phyloP scores from a whole-genome alignment of 1,140 invertebrate genomes.

The Brachionus rubens region DNA sequence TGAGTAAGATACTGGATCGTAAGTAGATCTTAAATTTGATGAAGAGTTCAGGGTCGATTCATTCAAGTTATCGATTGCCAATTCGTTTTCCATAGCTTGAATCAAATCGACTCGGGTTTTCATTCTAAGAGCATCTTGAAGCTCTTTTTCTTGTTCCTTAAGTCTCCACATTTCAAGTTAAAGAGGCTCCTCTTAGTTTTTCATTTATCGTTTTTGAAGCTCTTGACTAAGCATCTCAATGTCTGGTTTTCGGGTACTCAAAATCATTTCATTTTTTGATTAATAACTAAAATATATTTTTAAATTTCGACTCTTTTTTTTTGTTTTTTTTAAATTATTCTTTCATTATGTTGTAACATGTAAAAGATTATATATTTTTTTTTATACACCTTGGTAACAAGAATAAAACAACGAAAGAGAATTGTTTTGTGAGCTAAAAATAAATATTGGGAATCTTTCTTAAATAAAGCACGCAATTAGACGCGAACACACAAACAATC shows the following conservation, averaged over 20 bases:
- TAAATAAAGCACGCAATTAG: no score
- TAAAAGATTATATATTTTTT: not conserved
- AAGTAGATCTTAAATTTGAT: not conserved
- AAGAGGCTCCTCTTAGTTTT: not conserved
- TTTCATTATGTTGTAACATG: conserved; percentile 15
- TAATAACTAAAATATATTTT: not conserved
- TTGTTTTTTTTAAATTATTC: not conserved
- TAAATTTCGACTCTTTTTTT: not conserved
- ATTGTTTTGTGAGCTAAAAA: no score
- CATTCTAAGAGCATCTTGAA: conserved; percentile 19
- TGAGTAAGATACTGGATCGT: not conserved
- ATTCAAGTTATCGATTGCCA: conserved; percentile 3
- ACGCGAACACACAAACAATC: no score
- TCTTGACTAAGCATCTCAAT: conserved; percentile 1
- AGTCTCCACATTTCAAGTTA: conserved; percentile 20
- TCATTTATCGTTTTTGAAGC: not conserved
- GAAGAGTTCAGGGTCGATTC: not conserved
- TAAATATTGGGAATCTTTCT: no score
- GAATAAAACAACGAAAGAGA: not conserved
- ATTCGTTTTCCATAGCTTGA: conserved; percentile 34
- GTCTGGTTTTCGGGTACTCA: conserved; percentile 6
- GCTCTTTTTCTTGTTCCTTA: conserved; percentile 32
- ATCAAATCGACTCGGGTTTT: conserved; percentile 28
- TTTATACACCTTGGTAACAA: conserved; percentile 20
- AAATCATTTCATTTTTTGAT: not conserved